Conservation (phyloP, 2,797 vertebrate genomes). For the Schizothorax lantsangensis region DNA sequence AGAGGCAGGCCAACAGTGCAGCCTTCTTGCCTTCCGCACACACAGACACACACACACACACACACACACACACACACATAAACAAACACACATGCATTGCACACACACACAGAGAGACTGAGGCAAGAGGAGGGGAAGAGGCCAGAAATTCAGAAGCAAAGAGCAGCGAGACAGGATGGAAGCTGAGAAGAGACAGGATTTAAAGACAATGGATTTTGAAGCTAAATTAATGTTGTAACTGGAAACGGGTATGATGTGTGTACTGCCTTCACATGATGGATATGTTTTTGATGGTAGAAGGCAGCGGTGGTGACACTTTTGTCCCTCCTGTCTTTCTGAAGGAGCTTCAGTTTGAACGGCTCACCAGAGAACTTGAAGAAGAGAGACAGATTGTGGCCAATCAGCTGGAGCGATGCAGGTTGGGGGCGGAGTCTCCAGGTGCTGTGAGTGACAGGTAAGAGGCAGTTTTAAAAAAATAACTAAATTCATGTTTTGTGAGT, state of each 20-base stretch:
- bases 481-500: neutral
- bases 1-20: conserved; percentile 51
- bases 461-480: neutral
- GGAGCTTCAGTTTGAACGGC: conserved; percentile 98
- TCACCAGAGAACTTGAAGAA: conserved; percentile 97
- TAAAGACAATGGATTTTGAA: conserved; percentile 23
- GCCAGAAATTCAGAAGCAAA: conserved; percentile 37
- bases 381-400: conserved; percentile 98
- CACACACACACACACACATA: conserved; percentile 44
- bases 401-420: conserved; percentile 98
- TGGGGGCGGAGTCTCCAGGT: conserved; percentile 96
- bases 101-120: conserved; percentile 26
- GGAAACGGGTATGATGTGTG: conserved; percentile 20
- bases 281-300: conserved; percentile 5
- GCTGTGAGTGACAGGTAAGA: conserved; percentile 96
- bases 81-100: conserved; percentile 33
- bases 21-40: conserved; percentile 34
- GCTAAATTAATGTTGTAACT: conserved; percentile 25
- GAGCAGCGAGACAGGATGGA: conserved; percentile 2
- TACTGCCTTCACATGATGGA: neutral
- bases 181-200: neutral
- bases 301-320: conserved; percentile 33
- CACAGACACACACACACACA: conserved; percentile 37
- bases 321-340: conserved; percentile 59
- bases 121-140: conserved; percentile 24